Evolutionary conservation across 2,113 vertebrate species (phyloP).

Genomic region (Rhagologus leucostigma): DNA sequence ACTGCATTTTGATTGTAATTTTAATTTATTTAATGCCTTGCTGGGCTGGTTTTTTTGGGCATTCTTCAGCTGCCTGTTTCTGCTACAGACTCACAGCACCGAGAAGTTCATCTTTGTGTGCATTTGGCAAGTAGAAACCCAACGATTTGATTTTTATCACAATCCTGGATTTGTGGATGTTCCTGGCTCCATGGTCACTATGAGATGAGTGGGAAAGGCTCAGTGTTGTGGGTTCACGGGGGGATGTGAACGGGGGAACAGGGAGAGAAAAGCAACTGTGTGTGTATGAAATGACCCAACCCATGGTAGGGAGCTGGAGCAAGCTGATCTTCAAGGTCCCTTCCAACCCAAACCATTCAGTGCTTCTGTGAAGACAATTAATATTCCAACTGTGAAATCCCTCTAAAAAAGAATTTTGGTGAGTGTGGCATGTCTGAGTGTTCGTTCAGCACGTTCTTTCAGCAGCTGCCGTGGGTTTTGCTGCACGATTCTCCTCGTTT

Average conservation of each 20-base stretch:
- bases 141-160: not conserved
- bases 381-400: not conserved
- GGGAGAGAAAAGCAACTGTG: not conserved
- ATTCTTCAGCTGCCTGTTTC: not conserved
- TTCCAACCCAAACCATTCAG: not conserved
- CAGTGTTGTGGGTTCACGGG: not conserved
- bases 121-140: not conserved
- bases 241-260: not conserved
- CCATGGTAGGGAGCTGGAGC: not conserved
- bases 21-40: not conserved
- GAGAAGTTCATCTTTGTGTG: accelerated
- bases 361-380: not conserved
- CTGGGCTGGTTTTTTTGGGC: not conserved
- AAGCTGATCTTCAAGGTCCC: not conserved
- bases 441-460: not conserved
- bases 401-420: not conserved
- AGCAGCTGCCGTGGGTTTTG: not conserved
- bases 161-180: not conserved
- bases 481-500: not conserved
- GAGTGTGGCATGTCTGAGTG: not conserved
- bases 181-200: not conserved
- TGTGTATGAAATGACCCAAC: not conserved
- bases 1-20: not conserved
- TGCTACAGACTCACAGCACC: not conserved
- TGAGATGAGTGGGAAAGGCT: not conserved